Evolutionary conservation across 2,888 invertebrate genomes (phyloP).

Genomic region (Athalia rosae): DNA sequence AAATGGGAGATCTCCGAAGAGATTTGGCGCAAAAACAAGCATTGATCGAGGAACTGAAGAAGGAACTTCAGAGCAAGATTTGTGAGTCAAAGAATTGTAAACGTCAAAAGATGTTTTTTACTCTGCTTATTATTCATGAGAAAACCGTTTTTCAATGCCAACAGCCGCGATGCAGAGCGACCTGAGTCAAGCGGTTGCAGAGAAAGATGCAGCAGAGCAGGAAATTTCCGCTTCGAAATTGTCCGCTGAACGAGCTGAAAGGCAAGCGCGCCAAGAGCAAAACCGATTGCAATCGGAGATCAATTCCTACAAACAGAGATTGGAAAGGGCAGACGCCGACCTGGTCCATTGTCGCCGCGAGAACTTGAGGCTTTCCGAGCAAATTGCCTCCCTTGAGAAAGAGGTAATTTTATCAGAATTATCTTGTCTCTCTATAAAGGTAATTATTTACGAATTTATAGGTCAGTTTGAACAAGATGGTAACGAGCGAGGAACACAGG

Average conservation of each 20-base stretch:
- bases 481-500: slow-evolving; percentile 57
- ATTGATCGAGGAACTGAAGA: slow-evolving; percentile 86
- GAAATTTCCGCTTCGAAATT: slow-evolving; percentile 83
- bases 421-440: too few species aligned
- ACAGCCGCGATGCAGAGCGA: slow-evolving; percentile 85
- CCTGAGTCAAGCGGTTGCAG: slow-evolving; percentile 83
- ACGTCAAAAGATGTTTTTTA: too few species aligned
- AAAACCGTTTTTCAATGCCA: slow-evolving; percentile 41
- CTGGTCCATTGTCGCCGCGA: slow-evolving; percentile 87
- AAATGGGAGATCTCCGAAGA: slow-evolving; percentile 85
- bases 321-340: slow-evolving; percentile 89
- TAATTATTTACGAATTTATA: slow-evolving; percentile 53
- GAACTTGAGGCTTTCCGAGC: slow-evolving; percentile 85
- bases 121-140: too few species aligned
- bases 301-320: slow-evolving; percentile 77
- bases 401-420: slow-evolving; percentile 76
- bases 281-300: slow-evolving; percentile 86
- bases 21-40: slow-evolving; percentile 85
- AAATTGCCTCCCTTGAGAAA: slow-evolving; percentile 86
- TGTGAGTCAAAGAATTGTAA: slow-evolving; percentile 72
- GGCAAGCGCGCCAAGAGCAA: slow-evolving; percentile 85
- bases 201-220: slow-evolving; percentile 87
- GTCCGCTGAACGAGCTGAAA: slow-evolving; percentile 80
- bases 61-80: slow-evolving; percentile 86
- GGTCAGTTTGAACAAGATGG: slow-evolving; percentile 71